These are phyloP conservation scores for Crenuchus spilurus DNA, from an alignment of 2,797 vertebrate species.

Conservation along the genomic window DNA sequence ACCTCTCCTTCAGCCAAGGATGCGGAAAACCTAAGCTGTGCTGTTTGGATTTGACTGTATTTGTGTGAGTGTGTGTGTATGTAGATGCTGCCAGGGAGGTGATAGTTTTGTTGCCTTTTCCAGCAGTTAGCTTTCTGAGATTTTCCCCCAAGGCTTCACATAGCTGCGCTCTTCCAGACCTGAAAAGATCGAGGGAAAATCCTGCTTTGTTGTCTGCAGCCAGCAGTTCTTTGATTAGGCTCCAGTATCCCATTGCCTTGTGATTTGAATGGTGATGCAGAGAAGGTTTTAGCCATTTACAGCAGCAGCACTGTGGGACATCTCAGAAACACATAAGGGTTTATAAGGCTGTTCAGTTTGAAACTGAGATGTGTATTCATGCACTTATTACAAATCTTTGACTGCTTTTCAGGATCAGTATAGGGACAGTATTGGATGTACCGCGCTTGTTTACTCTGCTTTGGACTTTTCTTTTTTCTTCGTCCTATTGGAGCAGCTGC, in stretches of 20 bases:
- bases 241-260: constrained; percentile 37
- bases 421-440: not conserved
- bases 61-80: constrained; percentile 1
- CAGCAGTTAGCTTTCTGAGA: constrained; percentile 23
- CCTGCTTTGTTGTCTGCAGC: constrained; percentile 38
- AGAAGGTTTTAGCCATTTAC: constrained; percentile 10
- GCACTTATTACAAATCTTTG: not conserved
- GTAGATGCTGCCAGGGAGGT: constrained; percentile 21
- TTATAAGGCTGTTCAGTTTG: not conserved
- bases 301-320: not conserved
- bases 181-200: constrained; percentile 34
- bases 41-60: not conserved
- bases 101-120: constrained; percentile 46
- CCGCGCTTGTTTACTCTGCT: not conserved
- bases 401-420: constrained; percentile 1
- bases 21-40: constrained; percentile 19
- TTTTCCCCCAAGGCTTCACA: constrained; percentile 42
- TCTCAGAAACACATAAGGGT: not conserved
- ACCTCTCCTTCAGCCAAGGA: constrained; percentile 28
- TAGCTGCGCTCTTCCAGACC: constrained; percentile 34
- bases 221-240: constrained; percentile 46
- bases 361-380: not conserved
- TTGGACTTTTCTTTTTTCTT: not conserved
- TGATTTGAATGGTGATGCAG: constrained; percentile 31
- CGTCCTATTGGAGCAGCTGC: not conserved